Percentiles rank a stretch among this genome's conserved stretches.
Conservation (phyloP, 2,113 vertebrate species). For the Acanthochromis polyacanthus region DNA sequence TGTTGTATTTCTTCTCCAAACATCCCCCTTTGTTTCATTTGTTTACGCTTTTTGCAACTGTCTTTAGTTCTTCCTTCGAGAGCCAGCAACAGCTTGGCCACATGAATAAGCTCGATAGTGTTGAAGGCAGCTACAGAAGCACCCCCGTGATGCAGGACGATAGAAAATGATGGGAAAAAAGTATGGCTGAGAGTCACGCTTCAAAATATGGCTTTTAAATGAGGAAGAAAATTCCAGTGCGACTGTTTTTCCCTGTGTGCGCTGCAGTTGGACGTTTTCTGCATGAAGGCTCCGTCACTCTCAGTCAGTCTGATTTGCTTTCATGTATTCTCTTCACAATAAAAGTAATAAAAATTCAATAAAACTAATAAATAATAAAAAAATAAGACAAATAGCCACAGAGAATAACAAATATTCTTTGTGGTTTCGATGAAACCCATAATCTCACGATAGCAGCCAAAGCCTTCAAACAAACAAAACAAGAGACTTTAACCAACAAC, state of each 20-base stretch:
- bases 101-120: too few relatives aligned
- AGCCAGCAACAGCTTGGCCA: too few relatives aligned
- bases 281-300: not conserved
- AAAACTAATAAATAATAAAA: not conserved
- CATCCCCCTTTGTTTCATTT: too few relatives aligned
- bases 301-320: constrained; percentile 11
- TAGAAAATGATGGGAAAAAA: too few relatives aligned
- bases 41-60: too few relatives aligned
- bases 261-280: not conserved
- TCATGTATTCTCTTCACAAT: constrained; percentile 9
- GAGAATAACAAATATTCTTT: constrained; percentile 11
- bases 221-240: too few relatives aligned
- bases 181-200: too few relatives aligned
- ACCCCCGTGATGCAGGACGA: too few relatives aligned
- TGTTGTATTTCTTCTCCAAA: too few relatives aligned
- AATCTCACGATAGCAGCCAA: constrained; percentile 22
- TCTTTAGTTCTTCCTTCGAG: too few relatives aligned
- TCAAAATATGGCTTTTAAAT: too few relatives aligned
- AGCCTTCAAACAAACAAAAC: constrained; percentile 1
- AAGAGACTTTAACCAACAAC: not conserved
- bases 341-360: constrained; percentile 8
- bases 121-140: too few relatives aligned
- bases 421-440: constrained; percentile 15
- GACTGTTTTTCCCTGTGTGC: not conserved
- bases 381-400: not conserved